phyloP scores from a whole-genome alignment of 2,888 invertebrate genomes.

The Omphaloscelis lunosa region DNA sequence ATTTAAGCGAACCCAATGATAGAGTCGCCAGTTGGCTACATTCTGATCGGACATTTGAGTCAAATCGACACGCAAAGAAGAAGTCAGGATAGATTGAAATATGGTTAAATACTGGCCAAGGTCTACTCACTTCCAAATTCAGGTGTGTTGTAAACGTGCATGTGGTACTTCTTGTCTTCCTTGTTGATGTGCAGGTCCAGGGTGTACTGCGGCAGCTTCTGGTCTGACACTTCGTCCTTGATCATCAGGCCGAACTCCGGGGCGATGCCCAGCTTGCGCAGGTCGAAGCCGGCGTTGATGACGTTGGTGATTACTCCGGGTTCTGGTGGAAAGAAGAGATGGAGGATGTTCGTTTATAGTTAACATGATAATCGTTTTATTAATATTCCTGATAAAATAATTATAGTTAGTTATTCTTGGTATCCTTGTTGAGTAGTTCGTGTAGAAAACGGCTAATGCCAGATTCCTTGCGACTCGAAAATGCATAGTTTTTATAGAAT shows the following conservation, averaged over 20 bases:
- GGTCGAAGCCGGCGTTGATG: constrained; percentile 92
- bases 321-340: constrained; percentile 76
- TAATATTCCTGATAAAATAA: background rate
- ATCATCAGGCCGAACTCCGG: constrained; percentile 94
- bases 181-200: constrained; percentile 94
- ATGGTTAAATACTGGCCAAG: background rate
- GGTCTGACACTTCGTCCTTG: constrained; percentile 91
- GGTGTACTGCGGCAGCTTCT: constrained; percentile 91
- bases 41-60: background rate
- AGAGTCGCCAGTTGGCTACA: background rate
- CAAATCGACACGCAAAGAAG: background rate
- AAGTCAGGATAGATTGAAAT: background rate
- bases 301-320: constrained; percentile 91
- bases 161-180: constrained; percentile 93
- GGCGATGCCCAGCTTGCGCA: constrained; percentile 93
- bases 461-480: too few species aligned
- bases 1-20: background rate
- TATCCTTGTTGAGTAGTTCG: background rate
- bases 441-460: background rate
- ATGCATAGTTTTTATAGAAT: background rate
- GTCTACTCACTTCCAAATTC: constrained; percentile 90
- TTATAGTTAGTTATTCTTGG: background rate
- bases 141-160: constrained; percentile 92
- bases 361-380: too few species aligned
- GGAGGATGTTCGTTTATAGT: background rate